Evolutionary conservation across 2,888 invertebrate species (phyloP), one percentile per base, ranked within the genome.

Genomic region (Trimorus sp.): DNA sequence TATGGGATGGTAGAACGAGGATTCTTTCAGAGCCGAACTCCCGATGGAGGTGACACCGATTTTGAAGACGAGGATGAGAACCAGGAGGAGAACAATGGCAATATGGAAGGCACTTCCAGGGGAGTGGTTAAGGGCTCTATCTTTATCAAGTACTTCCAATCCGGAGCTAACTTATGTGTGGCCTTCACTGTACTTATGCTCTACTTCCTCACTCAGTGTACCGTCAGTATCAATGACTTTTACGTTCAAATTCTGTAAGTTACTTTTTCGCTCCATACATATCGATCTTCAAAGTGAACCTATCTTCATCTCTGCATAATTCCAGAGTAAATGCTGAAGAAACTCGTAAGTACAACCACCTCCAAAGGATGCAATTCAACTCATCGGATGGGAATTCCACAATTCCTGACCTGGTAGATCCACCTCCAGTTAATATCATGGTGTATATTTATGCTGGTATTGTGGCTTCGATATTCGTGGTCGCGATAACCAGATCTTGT

Each of bases 201-300:
- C 7, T 94, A 94, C 84, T 8, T 95, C 0, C 12, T 94, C 12
- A 93, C 95, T 0, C 95, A 95, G 85, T 88, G 91, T 0, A 88
- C 93, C n/a, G 95, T 94, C 1, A 95, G 94, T 78, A 91, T 93
- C 0, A 94, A 94, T 0, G 96, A 96, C 89, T 95, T 93, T 87
- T 96, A 94, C 93, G 93, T 96, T 56, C 88, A 90, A 45, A 82
- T 88, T 54, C 70, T 91, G 89, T 91, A 63, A 87, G 90, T 87
- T 7, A 40, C 1, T 40, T 40, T 40, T 40, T 40, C 40, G 26
- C 26, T 26, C 2, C 26, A 26, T 26, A n/a, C n/a, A n/a, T 26
- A 26, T 40, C 40, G 2, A 26, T 26, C 26, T 26, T 1, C 4
- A 26, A 3, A 26, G 2, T 26, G 26, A 26, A 26, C 26, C n/a